These are phyloP conservation scores for Gandaritis pyraliata DNA, from an alignment of 2,888 invertebrate species.

Conservation along the genomic window DNA sequence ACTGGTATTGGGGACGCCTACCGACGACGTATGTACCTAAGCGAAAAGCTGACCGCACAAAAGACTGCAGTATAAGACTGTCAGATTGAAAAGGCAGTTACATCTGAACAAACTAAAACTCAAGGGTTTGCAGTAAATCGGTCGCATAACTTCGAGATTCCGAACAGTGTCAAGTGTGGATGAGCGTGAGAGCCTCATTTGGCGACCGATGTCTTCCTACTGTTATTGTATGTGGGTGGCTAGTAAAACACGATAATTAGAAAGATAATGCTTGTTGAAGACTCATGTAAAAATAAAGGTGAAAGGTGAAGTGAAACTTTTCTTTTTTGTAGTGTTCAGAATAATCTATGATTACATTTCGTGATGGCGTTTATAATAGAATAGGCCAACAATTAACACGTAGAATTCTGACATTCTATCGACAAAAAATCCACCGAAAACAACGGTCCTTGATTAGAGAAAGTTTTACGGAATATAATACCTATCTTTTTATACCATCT, in stretches of 20 bases:
- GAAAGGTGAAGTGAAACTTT: conserved; percentile 48
- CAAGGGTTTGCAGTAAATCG: conserved; percentile 26
- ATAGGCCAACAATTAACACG: conserved; percentile 31
- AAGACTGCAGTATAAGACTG: conserved; percentile 42
- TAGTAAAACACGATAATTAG: conserved; percentile 45
- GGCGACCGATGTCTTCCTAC: conserved; percentile 31
- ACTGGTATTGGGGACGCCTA: conserved; percentile 56
- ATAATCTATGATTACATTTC: conserved; percentile 21
- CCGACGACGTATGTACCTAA: too few relatives aligned
- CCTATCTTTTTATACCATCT: conserved; percentile 41
- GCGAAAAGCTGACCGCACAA: conserved; percentile 46
- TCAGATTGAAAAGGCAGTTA: conserved; percentile 30
- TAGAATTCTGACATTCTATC: conserved; percentile 26
- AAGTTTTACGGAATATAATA: conserved; percentile 38
- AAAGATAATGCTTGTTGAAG: conserved; percentile 43
- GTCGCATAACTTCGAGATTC: conserved; percentile 38
- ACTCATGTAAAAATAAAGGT: conserved; percentile 41
- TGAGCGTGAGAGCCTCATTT: conserved; percentile 50
- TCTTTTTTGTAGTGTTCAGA: conserved; percentile 25
- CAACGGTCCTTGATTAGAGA: conserved; percentile 44
- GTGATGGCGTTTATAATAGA: conserved; percentile 20
- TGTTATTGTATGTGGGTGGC: conserved; percentile 41
- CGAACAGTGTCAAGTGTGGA: conserved; percentile 57
- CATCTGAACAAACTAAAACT: conserved; percentile 29
- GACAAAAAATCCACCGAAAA: conserved; percentile 37